Base-by-base conservation (phyloP, 2,888 invertebrate genomes). In the Frankliniella intonsa region DNA sequence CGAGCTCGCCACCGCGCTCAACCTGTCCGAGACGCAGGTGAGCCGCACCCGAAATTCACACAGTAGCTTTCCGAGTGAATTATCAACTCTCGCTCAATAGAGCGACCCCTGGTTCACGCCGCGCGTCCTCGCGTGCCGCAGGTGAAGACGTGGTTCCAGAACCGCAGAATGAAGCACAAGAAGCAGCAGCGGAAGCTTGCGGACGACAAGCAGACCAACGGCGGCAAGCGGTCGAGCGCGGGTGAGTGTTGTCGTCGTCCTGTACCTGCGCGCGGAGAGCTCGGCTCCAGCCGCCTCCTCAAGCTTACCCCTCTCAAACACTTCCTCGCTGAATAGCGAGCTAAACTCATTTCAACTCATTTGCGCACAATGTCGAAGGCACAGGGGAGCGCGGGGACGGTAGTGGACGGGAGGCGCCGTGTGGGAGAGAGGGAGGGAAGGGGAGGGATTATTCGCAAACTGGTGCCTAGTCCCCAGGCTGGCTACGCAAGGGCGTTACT, bases 91-190 rank as follows among this genome's bases (percentile, higher is more conserved):
- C 38, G 38, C 38, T 5, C 3, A n/a, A n/a, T n/a, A 38, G 38
- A 38, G 5, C 38, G 5, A 38, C 38, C 38, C 5, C 5, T 38
- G 38, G 38, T 38, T 38, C 38, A 38, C 38, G 38, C 2, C 5
- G 38, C 38, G 38, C 38, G 38, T 38, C 5, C 38, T 38, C 38
- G 38, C 38, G 38, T 38, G 38, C 38, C 38, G 38, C 38, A 98
- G 90, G 96, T 98, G 84, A 98, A 98, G 90, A 98, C 98, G 83
- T 98, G 98, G 98, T 98, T 98, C 89, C 98, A 98, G 89, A 98
- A 98, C 89, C 90, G 98, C 50, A 90, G 98, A 85, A 98, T 98
- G 98, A 97, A 97, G 87, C 96, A 97, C 88, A 97, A 97, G 90
- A 97, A 97, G 86, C 96, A 96, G 87, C 89, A 96, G 88, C 88